Conservation (phyloP, 2,888 invertebrate genomes). For the Allygus modestus region DNA sequence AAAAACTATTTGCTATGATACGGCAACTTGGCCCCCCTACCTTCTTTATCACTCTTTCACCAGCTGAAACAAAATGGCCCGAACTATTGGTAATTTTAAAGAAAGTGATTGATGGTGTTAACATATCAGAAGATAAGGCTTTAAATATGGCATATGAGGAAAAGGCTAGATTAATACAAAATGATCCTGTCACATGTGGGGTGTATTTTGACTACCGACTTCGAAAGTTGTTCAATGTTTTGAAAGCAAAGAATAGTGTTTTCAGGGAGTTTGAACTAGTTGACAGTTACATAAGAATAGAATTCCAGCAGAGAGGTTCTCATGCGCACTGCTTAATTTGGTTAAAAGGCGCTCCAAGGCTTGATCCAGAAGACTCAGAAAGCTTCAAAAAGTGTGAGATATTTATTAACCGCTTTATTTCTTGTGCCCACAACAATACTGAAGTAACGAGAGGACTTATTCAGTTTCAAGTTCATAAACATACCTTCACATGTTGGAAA, state of each 20-base stretch:
- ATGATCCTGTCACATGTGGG: slow-evolving; percentile 70
- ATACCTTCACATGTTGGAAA: slow-evolving; percentile 68
- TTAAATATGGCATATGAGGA: slow-evolving; percentile 60
- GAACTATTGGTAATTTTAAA: slow-evolving; percentile 62
- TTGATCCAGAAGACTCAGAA: slow-evolving; percentile 63
- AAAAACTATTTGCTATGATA: slow-evolving; percentile 68
- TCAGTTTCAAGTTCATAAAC: slow-evolving; percentile 67
- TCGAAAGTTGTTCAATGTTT: slow-evolving; percentile 65
- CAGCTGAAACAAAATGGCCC: slow-evolving; percentile 67
- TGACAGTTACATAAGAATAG: slow-evolving; percentile 68
- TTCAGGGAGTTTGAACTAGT: background rate
- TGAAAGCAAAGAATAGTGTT: slow-evolving; percentile 65
- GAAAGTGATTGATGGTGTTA: slow-evolving; percentile 53
- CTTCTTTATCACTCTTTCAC: slow-evolving; percentile 68
- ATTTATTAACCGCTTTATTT: slow-evolving; percentile 66
- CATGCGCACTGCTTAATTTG: slow-evolving; percentile 70
- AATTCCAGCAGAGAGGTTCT: slow-evolving; percentile 71
- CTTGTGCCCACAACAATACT: slow-evolving; percentile 67
- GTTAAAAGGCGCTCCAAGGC: slow-evolving; percentile 70
- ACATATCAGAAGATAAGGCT: slow-evolving; percentile 65
- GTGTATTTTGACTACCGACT: slow-evolving; percentile 62
- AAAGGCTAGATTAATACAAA: slow-evolving; percentile 68
- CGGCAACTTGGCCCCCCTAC: slow-evolving; percentile 68
- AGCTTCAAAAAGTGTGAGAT: slow-evolving; percentile 61
- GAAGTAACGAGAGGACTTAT: slow-evolving; percentile 63